Evolutionary conservation across 2,113 vertebrate genomes (phyloP), one percentile per base, ranked within the genome.

Genomic region (Elachura formosa): DNA sequence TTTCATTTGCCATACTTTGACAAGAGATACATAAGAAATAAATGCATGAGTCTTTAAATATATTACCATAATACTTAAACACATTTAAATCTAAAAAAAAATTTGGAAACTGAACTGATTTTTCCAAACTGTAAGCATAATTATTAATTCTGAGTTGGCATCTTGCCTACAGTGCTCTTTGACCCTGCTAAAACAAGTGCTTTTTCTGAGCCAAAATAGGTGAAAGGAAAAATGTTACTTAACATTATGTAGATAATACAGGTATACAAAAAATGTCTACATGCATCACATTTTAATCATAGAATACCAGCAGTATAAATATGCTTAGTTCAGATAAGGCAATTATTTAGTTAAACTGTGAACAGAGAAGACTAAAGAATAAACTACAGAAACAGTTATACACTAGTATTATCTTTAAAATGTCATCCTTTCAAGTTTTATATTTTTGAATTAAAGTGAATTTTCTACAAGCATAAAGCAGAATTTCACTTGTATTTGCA

Each of bases 101-200:
- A 43, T 7, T 34, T 73, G 28, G 71, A 46, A 56, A 48, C 22
- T 5, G 36, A 78, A 89, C 40, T 76, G 45, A 56, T 87, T 93
- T 82, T 29, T 46, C 14, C 23, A 82, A 68, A 64, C 11, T 58
- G 28, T 91, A 91, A 93, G 20, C 12, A 9, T 38, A 54, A 84
- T 2, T 0, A 55, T 46, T 52, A 16, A 69, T 64, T 87, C 55
- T 52, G 45, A 86, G 61, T 36, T 95, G 89, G 59, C 54, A 80
- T 94, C 17, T 46, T 92, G 78, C 67, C 90, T 92, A 73, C 4
- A 9, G 45, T 81, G n/a, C 6, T 63, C 89, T 96, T 86, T 89
- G 91, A 95, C 66, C 67, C 41, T 86, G 62, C 25, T 92, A 59
- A 94, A 96, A 89, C 79, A 89, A 92, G 58, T 96, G 56, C 51